phyloP scores from a whole-genome alignment of 2,113 vertebrate species.

The Syngnathus typhle region DNA sequence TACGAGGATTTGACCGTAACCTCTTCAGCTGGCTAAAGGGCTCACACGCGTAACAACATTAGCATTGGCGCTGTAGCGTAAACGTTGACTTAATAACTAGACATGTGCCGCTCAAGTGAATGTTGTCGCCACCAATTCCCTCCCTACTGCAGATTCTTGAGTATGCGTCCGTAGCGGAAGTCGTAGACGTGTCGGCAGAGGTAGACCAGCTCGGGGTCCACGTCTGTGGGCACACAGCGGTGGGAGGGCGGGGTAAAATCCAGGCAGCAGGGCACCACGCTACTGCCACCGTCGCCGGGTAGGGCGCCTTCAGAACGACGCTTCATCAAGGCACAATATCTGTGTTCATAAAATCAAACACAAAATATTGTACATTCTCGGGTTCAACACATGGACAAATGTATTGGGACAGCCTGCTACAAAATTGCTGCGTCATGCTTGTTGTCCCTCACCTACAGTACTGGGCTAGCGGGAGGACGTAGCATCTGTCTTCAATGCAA shows the following conservation, averaged over 20 bases:
- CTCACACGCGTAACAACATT: slow-evolving; percentile 13
- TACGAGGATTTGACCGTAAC: slow-evolving; percentile 13
- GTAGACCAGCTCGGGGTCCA: slow-evolving; percentile 94
- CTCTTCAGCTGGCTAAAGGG: slow-evolving; percentile 48
- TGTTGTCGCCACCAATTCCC: neutral
- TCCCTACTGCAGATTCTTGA: slow-evolving; percentile 94
- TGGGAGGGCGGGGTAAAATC: slow-evolving; percentile 88
- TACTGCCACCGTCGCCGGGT: slow-evolving; percentile 73
- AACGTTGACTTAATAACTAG: neutral
- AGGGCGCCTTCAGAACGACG: slow-evolving; percentile 85
- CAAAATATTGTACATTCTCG: neutral
- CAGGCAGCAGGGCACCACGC: slow-evolving; percentile 83
- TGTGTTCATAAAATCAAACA: slow-evolving; percentile 46
- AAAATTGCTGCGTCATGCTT: neutral
- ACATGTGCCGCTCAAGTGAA: neutral
- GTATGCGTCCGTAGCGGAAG: slow-evolving; percentile 92
- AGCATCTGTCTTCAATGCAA: slow-evolving; percentile 98
- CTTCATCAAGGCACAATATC: slow-evolving; percentile 99
- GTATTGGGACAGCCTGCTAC: neutral
- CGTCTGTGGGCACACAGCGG: slow-evolving; percentile 89
- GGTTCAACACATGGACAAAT: neutral
- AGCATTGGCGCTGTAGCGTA: neutral
- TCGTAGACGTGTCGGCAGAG: slow-evolving; percentile 98
- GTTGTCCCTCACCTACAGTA: slow-evolving; percentile 87
- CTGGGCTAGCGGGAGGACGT: slow-evolving; percentile 95